These are phyloP conservation scores for Gymnobelideus leadbeateri DNA, from an alignment of 2,113 vertebrate genomes.

Conservation along the genomic window DNA sequence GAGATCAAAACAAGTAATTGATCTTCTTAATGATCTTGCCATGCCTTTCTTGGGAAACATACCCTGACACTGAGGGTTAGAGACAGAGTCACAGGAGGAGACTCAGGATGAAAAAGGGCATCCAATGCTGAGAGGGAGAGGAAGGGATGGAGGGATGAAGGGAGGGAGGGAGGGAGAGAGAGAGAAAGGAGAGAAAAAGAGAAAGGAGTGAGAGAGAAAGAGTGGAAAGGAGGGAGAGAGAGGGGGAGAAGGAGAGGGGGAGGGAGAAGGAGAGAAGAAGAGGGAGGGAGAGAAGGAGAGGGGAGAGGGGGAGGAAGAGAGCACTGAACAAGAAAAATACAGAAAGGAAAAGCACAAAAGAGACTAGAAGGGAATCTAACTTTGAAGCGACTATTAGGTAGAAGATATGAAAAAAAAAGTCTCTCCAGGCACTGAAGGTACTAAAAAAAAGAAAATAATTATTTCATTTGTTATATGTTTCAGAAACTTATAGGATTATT, in stretches of 20 bases:
- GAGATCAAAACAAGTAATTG: constrained; percentile 61
- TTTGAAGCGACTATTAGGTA: constrained; percentile 4
- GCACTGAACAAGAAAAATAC: neutral
- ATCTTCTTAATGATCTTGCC: constrained; percentile 54
- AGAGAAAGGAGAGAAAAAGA: neutral
- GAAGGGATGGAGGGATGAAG: no score
- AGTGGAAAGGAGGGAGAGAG: neutral
- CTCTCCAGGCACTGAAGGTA: constrained; percentile 27
- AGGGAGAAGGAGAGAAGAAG: neutral
- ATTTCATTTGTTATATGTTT: constrained; percentile 35
- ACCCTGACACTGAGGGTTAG: constrained; percentile 6
- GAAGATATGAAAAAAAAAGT: constrained; percentile 26
- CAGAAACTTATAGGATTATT: constrained; percentile 25
- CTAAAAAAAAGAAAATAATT: constrained; percentile 45
- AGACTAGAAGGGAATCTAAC: neutral
- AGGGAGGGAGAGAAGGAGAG: neutral
- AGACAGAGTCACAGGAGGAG: constrained; percentile 18
- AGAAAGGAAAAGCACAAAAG: constrained; percentile 36
- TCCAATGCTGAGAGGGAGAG: neutral
- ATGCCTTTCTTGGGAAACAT: constrained; percentile 43
- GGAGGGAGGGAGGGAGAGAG: neutral
- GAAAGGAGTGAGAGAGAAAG: neutral
- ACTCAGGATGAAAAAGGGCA: neutral
- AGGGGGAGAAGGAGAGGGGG: neutral
- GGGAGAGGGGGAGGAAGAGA: neutral